Base-by-base conservation (phyloP, 1,140 invertebrate genomes). In the Apis cerana region DNA sequence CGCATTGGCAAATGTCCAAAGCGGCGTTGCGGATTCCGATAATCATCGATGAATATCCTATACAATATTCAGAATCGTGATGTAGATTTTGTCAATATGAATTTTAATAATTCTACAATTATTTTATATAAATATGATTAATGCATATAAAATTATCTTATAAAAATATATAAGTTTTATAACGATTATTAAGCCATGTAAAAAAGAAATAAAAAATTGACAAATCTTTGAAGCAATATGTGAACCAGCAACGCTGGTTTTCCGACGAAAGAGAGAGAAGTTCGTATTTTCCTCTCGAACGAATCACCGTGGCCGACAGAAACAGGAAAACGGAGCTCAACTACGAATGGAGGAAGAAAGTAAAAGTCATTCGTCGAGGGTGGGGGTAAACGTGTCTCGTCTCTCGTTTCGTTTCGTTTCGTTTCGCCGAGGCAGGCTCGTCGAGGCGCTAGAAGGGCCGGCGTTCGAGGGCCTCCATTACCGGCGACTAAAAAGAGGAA, bases 391-490 rank as follows among this genome's bases (percentile, higher is more conserved):
- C 70, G 71, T 72, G 89, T 91, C 90, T 91, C 91, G 88, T 82
- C 79, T 85, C 69, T 87, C 89, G 90, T 91, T 89, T 90, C 90
- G 86, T 92, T 90, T 88, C 87, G 64, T 87, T 86, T 88, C 86
- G 86, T 90, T 88, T 84, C 70, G 87, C 17, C 62, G 54, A 33
- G 78, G 83, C 77, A 80, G 86, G 86, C 89, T 91, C 87, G 88
- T 89, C 88, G 86, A 90, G 91, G 88, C 88, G 90, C 88, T 90
- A 90, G 87, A 88, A 89, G 86, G 90, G 84, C 86, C 75, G 77
- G 69, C 88, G 71, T 92, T 91, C 90, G 90, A 93, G 91, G 85
- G 89, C 88, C 91, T 91, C 90, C 91, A 91, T 92, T 93, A 92
- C 89, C 88, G 89, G 80, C 85, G 85, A 86, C 87, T 91, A 90